Percentiles rank a stretch among this genome's conserved stretches.
phyloP scores from a whole-genome alignment of 2,888 invertebrate species.

The Andrena hattorfiana region DNA sequence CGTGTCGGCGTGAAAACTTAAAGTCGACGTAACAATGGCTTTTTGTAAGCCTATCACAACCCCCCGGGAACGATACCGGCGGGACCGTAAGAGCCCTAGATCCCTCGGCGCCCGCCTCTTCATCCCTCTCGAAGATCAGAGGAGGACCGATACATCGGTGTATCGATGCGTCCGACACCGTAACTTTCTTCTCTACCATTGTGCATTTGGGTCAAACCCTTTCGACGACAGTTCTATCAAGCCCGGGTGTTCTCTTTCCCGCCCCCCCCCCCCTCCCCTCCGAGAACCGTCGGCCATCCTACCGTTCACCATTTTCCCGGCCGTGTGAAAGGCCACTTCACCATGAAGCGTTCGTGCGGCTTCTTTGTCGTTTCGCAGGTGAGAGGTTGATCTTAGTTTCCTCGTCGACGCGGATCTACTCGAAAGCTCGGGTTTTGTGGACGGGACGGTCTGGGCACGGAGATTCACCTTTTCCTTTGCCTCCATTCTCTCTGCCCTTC shows the following conservation, averaged over 20 bases:
- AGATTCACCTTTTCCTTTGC: conserved; percentile 14
- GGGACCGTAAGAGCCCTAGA: conserved; percentile 68
- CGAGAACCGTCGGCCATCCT: background rate
- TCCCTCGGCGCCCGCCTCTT: conserved; percentile 40
- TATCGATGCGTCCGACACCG: conserved; percentile 59
- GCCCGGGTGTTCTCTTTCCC: background rate
- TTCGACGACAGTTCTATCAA: conserved; percentile 47
- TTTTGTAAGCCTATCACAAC: conserved; percentile 72
- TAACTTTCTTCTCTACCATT: conserved; percentile 61
- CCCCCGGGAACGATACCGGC: conserved; percentile 67
- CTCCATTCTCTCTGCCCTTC: conserved; percentile 8
- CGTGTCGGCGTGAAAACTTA: conserved; percentile 73
- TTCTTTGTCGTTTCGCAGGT: conserved; percentile 65
- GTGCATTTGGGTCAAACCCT: conserved; percentile 70
- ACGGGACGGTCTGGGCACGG: conserved; percentile 1
- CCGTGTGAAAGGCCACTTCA: conserved; percentile 52
- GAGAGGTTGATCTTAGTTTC: conserved; percentile 53
- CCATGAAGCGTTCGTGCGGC: conserved; percentile 46
- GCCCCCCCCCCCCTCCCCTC: background rate
- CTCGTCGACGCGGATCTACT: conserved; percentile 36
- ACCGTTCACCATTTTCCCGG: conserved; percentile 33
- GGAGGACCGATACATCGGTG: conserved; percentile 53
- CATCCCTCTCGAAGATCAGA: conserved; percentile 43
- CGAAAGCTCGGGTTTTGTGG: conserved; percentile 35
- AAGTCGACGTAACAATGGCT: conserved; percentile 77